A percentile compares a stretch with the other conserved stretches of the same genome.
Evolutionary conservation across 1,140 invertebrate genomes (phyloP).

Genomic region (Palaemon carinicauda): DNA sequence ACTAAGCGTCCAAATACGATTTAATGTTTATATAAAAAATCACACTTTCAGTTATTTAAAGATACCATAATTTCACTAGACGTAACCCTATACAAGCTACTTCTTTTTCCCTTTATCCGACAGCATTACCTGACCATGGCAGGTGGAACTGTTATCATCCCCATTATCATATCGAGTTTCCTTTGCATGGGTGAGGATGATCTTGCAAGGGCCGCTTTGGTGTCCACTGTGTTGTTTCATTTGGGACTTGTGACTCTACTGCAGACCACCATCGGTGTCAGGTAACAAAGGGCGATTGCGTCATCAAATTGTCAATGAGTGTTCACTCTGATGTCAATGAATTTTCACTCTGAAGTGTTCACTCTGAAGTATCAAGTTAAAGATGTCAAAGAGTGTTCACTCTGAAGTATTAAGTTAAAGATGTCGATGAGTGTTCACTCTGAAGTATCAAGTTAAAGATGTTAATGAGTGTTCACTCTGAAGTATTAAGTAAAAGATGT

Average conservation of each 20-base stretch:
- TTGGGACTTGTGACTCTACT: constrained; percentile 83
- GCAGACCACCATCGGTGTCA: constrained; percentile 82
- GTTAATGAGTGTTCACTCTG: too few relatives aligned
- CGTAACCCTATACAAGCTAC: neutral
- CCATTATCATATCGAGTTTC: constrained; percentile 80
- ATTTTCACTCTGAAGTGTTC: too few relatives aligned
- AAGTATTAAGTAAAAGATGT: too few relatives aligned
- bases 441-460: too few relatives aligned
- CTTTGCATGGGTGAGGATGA: constrained; percentile 83
- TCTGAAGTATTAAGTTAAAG: too few relatives aligned
- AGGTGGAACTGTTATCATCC: constrained; percentile 83
- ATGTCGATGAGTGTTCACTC: too few relatives aligned
- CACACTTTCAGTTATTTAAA: too few relatives aligned
- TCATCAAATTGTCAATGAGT: neutral
- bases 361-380: too few relatives aligned
- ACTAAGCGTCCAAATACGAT: too few relatives aligned
- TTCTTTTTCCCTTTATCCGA: neutral
- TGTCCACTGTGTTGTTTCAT: constrained; percentile 67
- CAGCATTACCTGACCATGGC: constrained; percentile 90
- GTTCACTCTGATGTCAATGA: too few relatives aligned
- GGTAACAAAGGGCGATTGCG: constrained; percentile 65
- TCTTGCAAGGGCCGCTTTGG: constrained; percentile 80
- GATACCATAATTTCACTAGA: neutral
- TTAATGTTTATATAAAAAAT: too few relatives aligned
- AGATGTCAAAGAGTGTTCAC: too few relatives aligned